A percentile compares a stretch with the other conserved stretches of the same genome.
These are phyloP conservation scores for Agapostemon virescens DNA, from an alignment of 2,888 invertebrate genomes.

Conservation along the genomic window DNA sequence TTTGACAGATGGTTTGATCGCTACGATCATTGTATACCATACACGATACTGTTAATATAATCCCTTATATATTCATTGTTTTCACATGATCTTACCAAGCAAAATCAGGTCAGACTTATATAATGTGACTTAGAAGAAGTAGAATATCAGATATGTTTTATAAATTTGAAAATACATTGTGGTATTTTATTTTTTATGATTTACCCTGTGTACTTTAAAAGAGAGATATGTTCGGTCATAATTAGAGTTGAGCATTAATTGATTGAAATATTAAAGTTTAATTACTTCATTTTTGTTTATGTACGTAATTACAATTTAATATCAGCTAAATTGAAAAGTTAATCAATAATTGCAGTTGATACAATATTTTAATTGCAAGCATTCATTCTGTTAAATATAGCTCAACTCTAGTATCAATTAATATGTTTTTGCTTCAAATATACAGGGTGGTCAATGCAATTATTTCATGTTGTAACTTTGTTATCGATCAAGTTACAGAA, in stretches of 20 bases:
- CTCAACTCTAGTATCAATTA: not conserved
- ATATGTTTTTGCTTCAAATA: not conserved
- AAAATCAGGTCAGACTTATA: not conserved
- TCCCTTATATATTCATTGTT: not conserved
- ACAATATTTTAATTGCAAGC: not conserved
- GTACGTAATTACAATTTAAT: not conserved
- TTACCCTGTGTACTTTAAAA: not conserved
- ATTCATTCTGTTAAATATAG: not conserved
- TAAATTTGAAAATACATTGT: slow-evolving; percentile 1
- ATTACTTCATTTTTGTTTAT: not conserved
- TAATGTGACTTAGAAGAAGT: not conserved
- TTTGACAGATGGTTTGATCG: not conserved
- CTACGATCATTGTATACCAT: slow-evolving; percentile 2
- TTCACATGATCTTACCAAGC: not conserved
- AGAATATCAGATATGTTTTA: not conserved
- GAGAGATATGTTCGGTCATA: not conserved
- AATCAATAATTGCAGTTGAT: not conserved
- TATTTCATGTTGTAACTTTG: too few relatives aligned
- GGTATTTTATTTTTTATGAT: not conserved
- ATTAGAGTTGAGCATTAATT: not conserved
- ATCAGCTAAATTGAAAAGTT: slow-evolving; percentile 1
- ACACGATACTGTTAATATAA: slow-evolving; percentile 24
- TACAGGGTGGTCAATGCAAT: too few relatives aligned
- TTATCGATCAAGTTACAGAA: too few relatives aligned
- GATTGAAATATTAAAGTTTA: not conserved